These are phyloP conservation scores for Willisornis vidua DNA, from an alignment of 2,113 vertebrate genomes.

Conservation along the genomic window DNA sequence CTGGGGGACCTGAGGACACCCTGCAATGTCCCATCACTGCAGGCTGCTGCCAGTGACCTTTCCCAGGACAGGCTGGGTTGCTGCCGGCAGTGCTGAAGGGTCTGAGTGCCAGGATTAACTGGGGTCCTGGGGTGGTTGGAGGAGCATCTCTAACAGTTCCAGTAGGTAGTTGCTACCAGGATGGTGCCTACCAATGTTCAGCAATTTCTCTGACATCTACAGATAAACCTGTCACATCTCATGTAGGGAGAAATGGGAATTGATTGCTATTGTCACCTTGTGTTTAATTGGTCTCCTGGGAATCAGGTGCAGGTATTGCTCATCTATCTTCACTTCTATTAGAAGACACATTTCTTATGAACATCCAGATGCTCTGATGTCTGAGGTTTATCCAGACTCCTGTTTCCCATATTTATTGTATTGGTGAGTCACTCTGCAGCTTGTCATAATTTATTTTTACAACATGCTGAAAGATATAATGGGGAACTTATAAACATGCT, in stretches of 20 bases:
- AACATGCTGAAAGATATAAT: not conserved
- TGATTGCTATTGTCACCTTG: not conserved
- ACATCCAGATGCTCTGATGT: not conserved
- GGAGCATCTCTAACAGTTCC: not conserved
- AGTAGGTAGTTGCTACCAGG: not conserved
- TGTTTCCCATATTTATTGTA: not conserved
- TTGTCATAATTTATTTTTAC: slow-evolving; percentile 39
- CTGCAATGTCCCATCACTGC: not conserved
- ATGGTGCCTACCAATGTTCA: not conserved
- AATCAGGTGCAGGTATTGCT: not conserved
- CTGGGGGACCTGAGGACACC: too few relatives aligned
- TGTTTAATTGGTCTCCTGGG: not conserved
- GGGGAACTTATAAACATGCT: not conserved
- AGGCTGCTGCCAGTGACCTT: not conserved
- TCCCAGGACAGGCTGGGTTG: not conserved
- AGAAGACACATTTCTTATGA: not conserved
- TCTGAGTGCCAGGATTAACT: not conserved
- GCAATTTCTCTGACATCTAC: not conserved
- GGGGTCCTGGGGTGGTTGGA: not conserved
- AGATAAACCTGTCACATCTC: not conserved
- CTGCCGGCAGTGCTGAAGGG: not conserved
- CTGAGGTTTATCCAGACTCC: not conserved
- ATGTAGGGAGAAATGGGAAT: not conserved
- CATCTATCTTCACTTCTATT: not conserved
- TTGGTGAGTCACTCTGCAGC: not conserved